Percentiles rank a stretch among this genome's conserved stretches.
phyloP scores from a whole-genome alignment of 2,797 vertebrate genomes.

The Gadopsis bispinosus region DNA sequence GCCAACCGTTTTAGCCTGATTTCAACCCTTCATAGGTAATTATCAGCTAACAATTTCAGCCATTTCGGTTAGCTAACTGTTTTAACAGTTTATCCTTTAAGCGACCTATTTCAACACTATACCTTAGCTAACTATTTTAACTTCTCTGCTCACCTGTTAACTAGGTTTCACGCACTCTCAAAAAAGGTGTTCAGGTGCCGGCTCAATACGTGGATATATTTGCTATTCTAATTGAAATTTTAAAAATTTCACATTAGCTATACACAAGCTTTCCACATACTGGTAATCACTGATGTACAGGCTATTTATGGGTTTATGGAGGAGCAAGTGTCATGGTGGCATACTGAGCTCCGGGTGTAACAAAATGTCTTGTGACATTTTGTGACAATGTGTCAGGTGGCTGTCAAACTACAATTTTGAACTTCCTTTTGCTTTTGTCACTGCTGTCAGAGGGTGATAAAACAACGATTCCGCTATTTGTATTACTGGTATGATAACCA shows the following conservation, averaged over 20 bases:
- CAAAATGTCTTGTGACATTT: background rate
- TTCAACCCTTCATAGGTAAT: background rate
- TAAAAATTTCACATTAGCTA: background rate
- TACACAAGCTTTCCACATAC: background rate
- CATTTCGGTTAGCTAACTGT: background rate
- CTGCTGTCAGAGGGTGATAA: constrained; percentile 6
- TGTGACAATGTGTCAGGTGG: background rate
- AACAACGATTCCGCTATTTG: background rate
- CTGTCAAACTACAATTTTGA: background rate
- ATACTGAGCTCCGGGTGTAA: background rate
- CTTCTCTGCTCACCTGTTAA: background rate
- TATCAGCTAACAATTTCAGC: background rate
- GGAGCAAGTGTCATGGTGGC: background rate
- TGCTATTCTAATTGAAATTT: background rate
- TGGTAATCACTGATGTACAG: background rate
- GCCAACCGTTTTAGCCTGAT: background rate
- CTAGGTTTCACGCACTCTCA: background rate
- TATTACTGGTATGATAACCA: constrained; percentile 19
- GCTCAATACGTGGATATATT: background rate
- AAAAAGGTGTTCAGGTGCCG: background rate
- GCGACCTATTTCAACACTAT: too few species aligned
- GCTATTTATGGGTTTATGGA: background rate
- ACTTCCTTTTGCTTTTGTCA: constrained; percentile 49
- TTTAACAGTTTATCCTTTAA: background rate
- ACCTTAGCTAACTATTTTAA: background rate